Conservation (phyloP, 2,113 vertebrate genomes). For the Apaloderma vittatum region DNA sequence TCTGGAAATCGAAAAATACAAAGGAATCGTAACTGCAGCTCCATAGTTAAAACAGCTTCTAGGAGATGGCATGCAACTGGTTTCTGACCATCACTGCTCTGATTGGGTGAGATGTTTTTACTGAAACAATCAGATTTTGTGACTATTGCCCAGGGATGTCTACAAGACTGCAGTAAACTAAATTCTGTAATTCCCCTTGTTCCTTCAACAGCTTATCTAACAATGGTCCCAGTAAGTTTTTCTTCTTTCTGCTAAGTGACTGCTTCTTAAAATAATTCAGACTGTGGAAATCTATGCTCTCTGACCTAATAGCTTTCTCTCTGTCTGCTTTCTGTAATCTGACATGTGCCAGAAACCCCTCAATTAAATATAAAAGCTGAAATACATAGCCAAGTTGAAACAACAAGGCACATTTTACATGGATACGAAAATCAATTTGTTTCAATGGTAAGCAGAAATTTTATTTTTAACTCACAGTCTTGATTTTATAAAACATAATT, state of each 20-base stretch:
- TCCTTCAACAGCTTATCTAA: background rate
- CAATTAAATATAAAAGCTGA: slow-evolving; percentile 24
- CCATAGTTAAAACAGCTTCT: background rate
- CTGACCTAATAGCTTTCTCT: background rate
- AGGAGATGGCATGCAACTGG: fast-evolving
- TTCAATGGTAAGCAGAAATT: background rate
- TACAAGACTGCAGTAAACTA: background rate
- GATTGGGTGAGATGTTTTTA: background rate
- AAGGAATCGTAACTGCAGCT: background rate
- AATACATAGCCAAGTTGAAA: background rate
- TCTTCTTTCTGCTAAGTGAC: background rate
- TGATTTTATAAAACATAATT: background rate
- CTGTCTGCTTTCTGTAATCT: background rate
- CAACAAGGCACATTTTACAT: background rate
- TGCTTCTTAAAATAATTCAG: slow-evolving; percentile 14
- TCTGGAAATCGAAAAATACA: background rate
- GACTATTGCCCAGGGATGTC: background rate
- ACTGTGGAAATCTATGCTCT: background rate
- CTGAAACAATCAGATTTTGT: background rate
- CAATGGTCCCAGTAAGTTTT: background rate
- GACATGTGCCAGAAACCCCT: slow-evolving; percentile 31
- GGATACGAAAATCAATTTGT: background rate
- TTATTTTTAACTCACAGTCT: background rate
- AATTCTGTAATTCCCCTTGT: background rate
- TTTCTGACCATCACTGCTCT: background rate